phyloP scores from a whole-genome alignment of 2,113 vertebrate species.

The Riparia riparia region DNA sequence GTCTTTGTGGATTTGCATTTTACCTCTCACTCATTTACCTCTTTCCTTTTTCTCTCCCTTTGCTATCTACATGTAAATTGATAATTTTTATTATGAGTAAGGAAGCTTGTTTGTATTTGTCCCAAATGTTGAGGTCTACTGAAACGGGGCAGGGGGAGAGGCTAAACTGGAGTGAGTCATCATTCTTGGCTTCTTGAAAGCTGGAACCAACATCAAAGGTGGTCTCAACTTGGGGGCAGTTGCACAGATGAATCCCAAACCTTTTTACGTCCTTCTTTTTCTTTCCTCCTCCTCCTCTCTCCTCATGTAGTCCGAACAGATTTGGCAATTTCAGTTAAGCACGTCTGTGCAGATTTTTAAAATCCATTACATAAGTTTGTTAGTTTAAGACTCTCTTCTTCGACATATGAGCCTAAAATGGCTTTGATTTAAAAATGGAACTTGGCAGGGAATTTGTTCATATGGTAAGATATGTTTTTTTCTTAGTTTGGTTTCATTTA shows the following conservation, averaged over 20 bases:
- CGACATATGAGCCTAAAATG: conserved; percentile 73
- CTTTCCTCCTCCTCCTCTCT: conserved; percentile 53
- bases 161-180: not conserved
- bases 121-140: not conserved
- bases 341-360: conserved; percentile 61
- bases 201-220: conserved; percentile 51
- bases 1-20: not conserved
- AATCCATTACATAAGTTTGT: conserved; percentile 71
- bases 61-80: not conserved
- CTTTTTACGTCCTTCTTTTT: not conserved
- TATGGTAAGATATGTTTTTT: conserved; percentile 68
- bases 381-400: conserved; percentile 70
- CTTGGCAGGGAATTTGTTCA: conserved; percentile 80
- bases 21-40: not conserved
- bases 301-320: conserved; percentile 43
- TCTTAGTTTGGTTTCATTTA: conserved; percentile 72
- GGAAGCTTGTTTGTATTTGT: not conserved
- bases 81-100: not conserved
- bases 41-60: not conserved
- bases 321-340: conserved; percentile 58
- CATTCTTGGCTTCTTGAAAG: conserved; percentile 24
- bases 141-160: not conserved
- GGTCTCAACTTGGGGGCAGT: conserved; percentile 36
- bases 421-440: conserved; percentile 80
- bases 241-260: conserved; percentile 53